These are phyloP conservation scores for Austrofundulus limnaeus DNA, from an alignment of 2,113 vertebrate species.

Conservation along the genomic window DNA sequence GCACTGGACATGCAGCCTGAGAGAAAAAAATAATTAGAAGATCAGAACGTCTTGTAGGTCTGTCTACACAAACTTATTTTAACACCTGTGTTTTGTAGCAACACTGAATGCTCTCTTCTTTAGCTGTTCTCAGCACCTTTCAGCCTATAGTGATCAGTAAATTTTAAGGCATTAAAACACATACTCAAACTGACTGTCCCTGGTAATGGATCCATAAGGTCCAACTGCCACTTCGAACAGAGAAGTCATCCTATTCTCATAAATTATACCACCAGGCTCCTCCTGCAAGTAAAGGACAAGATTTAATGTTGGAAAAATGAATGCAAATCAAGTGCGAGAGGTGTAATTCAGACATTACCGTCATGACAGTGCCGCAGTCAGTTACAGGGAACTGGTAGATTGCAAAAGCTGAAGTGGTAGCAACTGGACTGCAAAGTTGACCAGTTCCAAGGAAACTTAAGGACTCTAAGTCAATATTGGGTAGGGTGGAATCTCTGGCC, in stretches of 20 bases:
- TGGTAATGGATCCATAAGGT: slow-evolving; percentile 62
- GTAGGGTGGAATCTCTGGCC: slow-evolving; percentile 61
- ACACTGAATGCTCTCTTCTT: neutral
- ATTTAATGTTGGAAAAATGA: neutral
- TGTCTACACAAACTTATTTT: too few species aligned
- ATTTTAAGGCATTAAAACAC: slow-evolving; percentile 19
- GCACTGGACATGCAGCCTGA: slow-evolving; percentile 67
- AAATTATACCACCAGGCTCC: slow-evolving; percentile 54
- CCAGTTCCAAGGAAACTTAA: slow-evolving; percentile 36
- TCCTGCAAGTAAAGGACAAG: slow-evolving; percentile 49
- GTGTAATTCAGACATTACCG: slow-evolving; percentile 27
- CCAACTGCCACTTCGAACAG: slow-evolving; percentile 60
- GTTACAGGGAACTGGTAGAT: slow-evolving; percentile 71
- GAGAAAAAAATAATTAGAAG: slow-evolving; percentile 3
- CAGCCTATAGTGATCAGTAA: neutral
- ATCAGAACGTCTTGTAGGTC: too few species aligned
- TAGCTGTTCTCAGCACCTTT: too few species aligned
- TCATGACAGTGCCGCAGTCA: slow-evolving; percentile 55
- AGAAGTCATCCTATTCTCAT: slow-evolving; percentile 70
- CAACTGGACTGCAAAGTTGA: slow-evolving; percentile 33
- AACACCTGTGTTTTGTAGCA: too few species aligned
- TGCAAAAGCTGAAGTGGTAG: slow-evolving; percentile 53
- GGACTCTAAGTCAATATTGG: slow-evolving; percentile 44
- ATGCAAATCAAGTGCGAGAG: neutral
- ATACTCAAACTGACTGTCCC: slow-evolving; percentile 70